Base-by-base conservation (phyloP, 2,888 invertebrate species). In the Margaritifera margaritifera region DNA sequence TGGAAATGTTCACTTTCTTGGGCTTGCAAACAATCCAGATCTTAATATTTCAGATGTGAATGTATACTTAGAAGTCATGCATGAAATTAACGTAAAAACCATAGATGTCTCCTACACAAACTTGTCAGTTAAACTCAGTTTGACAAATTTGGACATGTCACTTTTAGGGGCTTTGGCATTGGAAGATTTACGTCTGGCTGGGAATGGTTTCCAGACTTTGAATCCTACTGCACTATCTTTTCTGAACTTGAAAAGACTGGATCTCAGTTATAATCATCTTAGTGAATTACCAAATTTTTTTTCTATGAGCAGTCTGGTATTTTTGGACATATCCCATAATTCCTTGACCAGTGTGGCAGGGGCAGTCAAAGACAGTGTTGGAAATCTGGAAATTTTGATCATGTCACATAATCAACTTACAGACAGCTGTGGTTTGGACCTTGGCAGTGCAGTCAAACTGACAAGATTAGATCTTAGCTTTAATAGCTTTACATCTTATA, bases 351-450 rank as follows among this genome's bases (percentile, higher is more conserved):
- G 67, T 22, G 68, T 84, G 24, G 65, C 72, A 60, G 68, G 69
- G 25, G 70, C 67, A 27, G 74, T 76, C 19, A 66, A 79, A 61
- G 71, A 77, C 57, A 77, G 77, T 25, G 66, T 83, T 6, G 71
- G 64, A n/a, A 75, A 80, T 18, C 68, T 86, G 31, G 66, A 72
- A 50, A 62, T 53, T 6, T 68, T 86, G 25, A 79, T 80, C 31
- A 60, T 85, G 8, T 77, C 81, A 24, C 63, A 81, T 63, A 86
- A 86, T 67, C 55, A 65, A 8, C 66, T 86, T 25, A 66, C 61
- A 8, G 68, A 73, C 58, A 66, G 62, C 19, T 66, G 69, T 59
- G 65, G 73, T 25, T 62, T 77, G 27, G 58, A 70, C 58, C n/a
- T 80, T 61, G 54, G 64, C 58, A 70, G 69, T 51, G 67, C 82